Base-by-base conservation (phyloP, 2,888 invertebrate genomes). In the Eulithis testata region DNA sequence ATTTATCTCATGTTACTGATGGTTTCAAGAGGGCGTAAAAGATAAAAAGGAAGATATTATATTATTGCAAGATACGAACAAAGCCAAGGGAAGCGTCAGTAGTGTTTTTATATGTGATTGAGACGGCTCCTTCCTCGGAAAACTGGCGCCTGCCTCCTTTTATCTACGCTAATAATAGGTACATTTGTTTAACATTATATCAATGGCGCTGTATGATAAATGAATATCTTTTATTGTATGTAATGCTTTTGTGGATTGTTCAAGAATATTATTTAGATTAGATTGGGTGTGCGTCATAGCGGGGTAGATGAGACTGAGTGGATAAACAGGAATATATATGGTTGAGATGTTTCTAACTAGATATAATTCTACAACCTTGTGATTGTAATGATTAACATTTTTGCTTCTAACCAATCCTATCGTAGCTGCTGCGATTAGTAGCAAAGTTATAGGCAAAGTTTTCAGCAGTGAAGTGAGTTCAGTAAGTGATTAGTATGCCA, bases 121-220 rank as follows among this genome's bases (percentile, higher is more conserved):
- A 69, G 65, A 40, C 66, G 60, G 61, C 67, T 60, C 62, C 59
- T 68, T 67, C 65, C 64, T 63, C 57, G 44, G 68, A 55, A 59
- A 63, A 75, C 71, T 73, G 76, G 78, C 76, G 77, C 77, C 75
- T 69, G 68, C 47, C 73, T 73, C 62, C 76, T 73, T 79, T 77
- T 66, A 74, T 77, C 76, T 72, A 63, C 68, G 78, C 83, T 83
- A 83, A 82, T 84, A 78, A 79, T 80, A 59, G 58, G 31, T 59
- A 79, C 77, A 80, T 76, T 83, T 82, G 79, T 82, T 80, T 78
- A 81, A 77, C 74, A 71, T 73, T 76, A 73, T 69, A 74, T 59
- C 61, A 67, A 67, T 69, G 63, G 54, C 71, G 54, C 36, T 57
- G 64, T 63, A 68, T 69, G 69, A 68, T 71, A 69, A 65, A 71